A percentile compares a stretch with the other conserved stretches of the same genome.
Conservation (phyloP, 23 tunicate species). For the Phallusia fumigata region DNA sequence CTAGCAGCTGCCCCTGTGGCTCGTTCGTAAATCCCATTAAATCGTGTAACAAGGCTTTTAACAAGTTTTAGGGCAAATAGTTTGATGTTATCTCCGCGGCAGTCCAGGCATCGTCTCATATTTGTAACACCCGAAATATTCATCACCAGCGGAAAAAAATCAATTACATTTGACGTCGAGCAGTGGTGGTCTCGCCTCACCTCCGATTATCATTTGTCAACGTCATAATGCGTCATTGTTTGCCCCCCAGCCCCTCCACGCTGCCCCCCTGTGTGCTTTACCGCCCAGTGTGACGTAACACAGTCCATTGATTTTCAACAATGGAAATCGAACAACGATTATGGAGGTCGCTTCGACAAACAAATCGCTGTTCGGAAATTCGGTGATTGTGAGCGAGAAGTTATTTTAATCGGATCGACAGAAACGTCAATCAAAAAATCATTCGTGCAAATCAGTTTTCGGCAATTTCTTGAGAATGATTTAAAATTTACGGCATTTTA, state of each 20-base stretch:
- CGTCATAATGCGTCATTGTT: slow-evolving; percentile 12
- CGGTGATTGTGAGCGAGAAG: not conserved
- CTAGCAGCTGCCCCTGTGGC: too few species aligned
- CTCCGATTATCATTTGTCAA: slow-evolving; percentile 13
- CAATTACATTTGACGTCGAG: not conserved
- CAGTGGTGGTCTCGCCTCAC: not conserved
- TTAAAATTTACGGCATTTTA: too few species aligned
- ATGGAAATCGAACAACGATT: slow-evolving; percentile 13
- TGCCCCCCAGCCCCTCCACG: not conserved
- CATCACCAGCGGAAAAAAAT: not conserved
- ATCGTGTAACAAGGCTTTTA: too few species aligned
- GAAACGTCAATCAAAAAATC: not conserved
- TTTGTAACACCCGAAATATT: not conserved
- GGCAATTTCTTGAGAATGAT: too few species aligned
- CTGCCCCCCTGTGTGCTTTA: slow-evolving; percentile 8
- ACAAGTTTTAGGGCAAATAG: too few species aligned
- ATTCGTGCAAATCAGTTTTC: too few species aligned
- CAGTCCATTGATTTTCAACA: slow-evolving; percentile 4
- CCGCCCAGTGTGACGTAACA: slow-evolving; percentile 14
- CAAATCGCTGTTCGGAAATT: not conserved
- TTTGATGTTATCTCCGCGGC: too few species aligned
- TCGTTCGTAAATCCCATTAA: too few species aligned
- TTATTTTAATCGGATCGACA: not conserved
- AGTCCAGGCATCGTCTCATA: too few species aligned
- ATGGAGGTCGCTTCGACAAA: not conserved